Base-by-base conservation (phyloP, 2,797 vertebrate genomes). In the Gobio occitaniae region DNA sequence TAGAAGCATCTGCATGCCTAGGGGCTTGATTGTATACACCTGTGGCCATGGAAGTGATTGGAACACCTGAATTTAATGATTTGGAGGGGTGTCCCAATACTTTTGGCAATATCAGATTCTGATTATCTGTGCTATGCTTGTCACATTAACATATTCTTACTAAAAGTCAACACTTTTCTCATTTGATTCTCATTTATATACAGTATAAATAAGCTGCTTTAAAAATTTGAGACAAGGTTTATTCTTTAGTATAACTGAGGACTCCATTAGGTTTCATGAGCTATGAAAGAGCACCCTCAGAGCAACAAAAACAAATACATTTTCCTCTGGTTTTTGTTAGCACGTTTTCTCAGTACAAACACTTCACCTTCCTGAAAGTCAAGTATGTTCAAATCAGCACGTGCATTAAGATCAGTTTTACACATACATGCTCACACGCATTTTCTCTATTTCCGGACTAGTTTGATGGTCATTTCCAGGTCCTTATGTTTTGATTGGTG, bases 401-500 rank as follows among this genome's bases (percentile, higher is more conserved):
- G 7, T n/a, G 47, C 63, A 10, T 68, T 80, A 68, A 68, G 17
- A 80, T 38, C 78, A 36, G 16, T 52, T 79, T 47, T 12, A 66
- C 6, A 32, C 61, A 79, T 2, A 19, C 38, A 41, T 13, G 0
- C 59, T 19, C 32, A 19, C 10, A 5, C 38, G 0, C 59, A 32
- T 65, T 32, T 36, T 68, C 78, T 52, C 47, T 68, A 21, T 80
- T 80, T 80, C 47, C 63, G 17, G 63, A 47, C 63, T 66, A 52
- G 61, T 80, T 68, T 80, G 63, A 80, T 80, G 78, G 78, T 50
- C 44, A 52, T 68, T 80, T 17, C 17, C 47, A 68, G 61, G 78
- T 80, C 61, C 47, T 68, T 80, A 63, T 68, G 78, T 80, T 80
- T 68, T 80, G 78, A 80, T 68, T 38, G 63, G 78, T 68, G 61